These are phyloP conservation scores for Mola mola DNA, from an alignment of 2,113 vertebrate genomes.

Conservation along the genomic window DNA sequence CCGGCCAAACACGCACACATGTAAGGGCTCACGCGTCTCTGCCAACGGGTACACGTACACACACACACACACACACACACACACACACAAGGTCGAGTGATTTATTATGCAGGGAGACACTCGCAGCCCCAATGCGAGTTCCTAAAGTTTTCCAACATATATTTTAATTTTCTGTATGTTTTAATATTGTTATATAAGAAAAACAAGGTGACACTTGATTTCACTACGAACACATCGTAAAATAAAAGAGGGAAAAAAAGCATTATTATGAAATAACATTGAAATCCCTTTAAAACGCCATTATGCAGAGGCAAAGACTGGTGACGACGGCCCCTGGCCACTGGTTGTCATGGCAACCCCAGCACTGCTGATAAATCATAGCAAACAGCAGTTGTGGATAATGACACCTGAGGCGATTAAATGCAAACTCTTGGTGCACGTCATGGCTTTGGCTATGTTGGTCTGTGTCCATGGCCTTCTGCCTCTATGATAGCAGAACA, in stretches of 20 bases:
- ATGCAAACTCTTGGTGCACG: too few species aligned
- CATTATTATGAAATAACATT: not conserved
- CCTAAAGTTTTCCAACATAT: not conserved
- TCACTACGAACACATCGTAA: too few species aligned
- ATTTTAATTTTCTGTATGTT: not conserved
- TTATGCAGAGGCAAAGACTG: too few species aligned
- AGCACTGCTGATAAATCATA: too few species aligned
- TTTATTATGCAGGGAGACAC: constrained; percentile 26
- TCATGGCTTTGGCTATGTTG: too few species aligned
- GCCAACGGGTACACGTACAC: not conserved
- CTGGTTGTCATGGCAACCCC: too few species aligned
- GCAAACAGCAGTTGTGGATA: too few species aligned
- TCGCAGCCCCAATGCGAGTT: not conserved
- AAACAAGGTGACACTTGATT: not conserved
- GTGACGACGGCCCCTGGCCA: too few species aligned
- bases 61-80: constrained; percentile 11
- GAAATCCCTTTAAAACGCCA: too few species aligned
- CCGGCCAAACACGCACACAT: not conserved
- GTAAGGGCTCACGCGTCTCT: not conserved
- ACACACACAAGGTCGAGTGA: constrained; percentile 17
- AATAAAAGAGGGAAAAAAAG: not conserved
- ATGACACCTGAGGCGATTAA: too few species aligned
- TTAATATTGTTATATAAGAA: not conserved
- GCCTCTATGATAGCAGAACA: too few species aligned
- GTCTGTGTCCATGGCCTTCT: too few species aligned